A percentile compares a stretch with the other conserved stretches of the same genome.
Conservation (phyloP, 2,113 vertebrate genomes). For the Tringa solitaria region DNA sequence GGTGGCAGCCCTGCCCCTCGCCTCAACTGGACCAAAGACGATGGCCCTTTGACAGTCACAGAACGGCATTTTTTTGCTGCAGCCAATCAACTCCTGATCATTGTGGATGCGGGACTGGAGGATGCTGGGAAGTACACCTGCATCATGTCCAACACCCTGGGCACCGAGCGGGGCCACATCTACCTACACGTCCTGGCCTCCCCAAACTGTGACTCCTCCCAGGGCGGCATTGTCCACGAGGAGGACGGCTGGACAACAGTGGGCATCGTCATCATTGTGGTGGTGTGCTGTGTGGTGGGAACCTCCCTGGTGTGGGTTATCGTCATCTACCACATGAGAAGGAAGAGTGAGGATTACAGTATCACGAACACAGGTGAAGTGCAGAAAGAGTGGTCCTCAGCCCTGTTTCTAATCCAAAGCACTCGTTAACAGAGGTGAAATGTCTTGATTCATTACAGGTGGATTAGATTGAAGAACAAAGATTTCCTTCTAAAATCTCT, state of each 20-base stretch:
- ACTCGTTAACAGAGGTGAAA: background rate
- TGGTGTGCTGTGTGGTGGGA: constrained; percentile 83
- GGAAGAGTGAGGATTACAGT: constrained; percentile 81
- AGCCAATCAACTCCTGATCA: constrained; percentile 83
- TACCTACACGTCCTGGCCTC: constrained; percentile 79
- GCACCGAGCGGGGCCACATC: constrained; percentile 81
- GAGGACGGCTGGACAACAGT: constrained; percentile 81
- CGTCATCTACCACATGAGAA: constrained; percentile 85
- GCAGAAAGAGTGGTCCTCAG: background rate
- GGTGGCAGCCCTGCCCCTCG: constrained; percentile 82
- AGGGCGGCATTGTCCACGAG: constrained; percentile 62
- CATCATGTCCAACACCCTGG: constrained; percentile 81
- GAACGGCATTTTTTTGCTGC: constrained; percentile 84
- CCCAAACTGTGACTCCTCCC: constrained; percentile 78
- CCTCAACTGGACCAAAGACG: constrained; percentile 84
- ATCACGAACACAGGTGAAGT: constrained; percentile 79
- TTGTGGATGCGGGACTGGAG: constrained; percentile 79
- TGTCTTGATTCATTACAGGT: background rate
- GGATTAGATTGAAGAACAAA: background rate
- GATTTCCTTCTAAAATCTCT: background rate
- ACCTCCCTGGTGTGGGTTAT: constrained; percentile 84
- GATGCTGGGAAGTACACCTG: constrained; percentile 85
- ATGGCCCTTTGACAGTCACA: constrained; percentile 76
- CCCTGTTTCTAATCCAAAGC: background rate
- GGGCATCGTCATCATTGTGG: constrained; percentile 82